Evolutionary conservation across 2,113 vertebrate genomes (phyloP).

Genomic region (Takifugu bimaculatus): DNA sequence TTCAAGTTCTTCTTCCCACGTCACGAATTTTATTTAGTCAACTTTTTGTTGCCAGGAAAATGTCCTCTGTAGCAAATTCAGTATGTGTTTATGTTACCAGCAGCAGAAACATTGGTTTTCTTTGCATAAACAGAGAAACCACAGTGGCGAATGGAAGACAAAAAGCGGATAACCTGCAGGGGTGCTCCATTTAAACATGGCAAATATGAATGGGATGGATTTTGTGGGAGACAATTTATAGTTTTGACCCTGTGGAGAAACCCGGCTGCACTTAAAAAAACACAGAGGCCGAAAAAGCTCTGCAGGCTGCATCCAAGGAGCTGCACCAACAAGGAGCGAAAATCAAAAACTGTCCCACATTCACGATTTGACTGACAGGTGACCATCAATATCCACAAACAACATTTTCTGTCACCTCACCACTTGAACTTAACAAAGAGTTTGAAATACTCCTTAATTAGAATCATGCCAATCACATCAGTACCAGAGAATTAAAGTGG

Average conservation of each 20-base stretch:
- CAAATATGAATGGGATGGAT: constrained; percentile 11
- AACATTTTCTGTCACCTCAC: constrained; percentile 1
- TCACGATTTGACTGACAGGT: too few relatives aligned
- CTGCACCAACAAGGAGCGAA: constrained; percentile 1
- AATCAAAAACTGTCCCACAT: neutral
- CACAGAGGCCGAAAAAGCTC: constrained; percentile 1
- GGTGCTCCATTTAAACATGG: constrained; percentile 30
- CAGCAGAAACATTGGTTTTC: constrained; percentile 37
- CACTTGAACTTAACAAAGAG: constrained; percentile 24
- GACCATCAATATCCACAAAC: neutral
- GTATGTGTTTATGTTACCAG: constrained; percentile 36
- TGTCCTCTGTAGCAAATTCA: constrained; percentile 15
- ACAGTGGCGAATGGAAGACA: constrained; percentile 26
- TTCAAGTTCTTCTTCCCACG: constrained; percentile 7
- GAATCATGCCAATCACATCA: constrained; percentile 27
- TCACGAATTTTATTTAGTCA: neutral
- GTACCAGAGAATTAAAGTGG: constrained; percentile 25
- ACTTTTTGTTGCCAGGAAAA: constrained; percentile 22
- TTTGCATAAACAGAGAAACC: constrained; percentile 30
- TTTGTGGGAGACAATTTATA: constrained; percentile 26
- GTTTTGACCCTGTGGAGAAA: constrained; percentile 1
- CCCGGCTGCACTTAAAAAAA: constrained; percentile 10
- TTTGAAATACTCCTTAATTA: neutral
- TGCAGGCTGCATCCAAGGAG: neutral
- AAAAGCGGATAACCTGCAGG: constrained; percentile 20